Evolutionary conservation across 2,113 vertebrate species (phyloP).

Genomic region (Dinomys branickii): DNA sequence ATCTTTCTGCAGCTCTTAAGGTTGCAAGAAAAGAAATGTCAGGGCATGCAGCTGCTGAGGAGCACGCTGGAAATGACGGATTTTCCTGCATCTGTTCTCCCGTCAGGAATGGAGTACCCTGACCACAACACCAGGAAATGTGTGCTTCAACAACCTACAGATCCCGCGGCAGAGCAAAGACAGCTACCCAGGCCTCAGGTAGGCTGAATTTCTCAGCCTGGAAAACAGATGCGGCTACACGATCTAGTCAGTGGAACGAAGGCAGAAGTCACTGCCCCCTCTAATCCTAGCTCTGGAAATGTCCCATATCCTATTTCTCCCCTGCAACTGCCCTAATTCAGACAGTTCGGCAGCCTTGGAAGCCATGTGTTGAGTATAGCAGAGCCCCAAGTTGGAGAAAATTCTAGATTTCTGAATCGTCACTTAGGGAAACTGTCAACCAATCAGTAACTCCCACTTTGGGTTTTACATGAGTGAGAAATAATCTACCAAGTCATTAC

Average conservation of each 20-base stretch:
- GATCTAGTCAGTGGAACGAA: background rate
- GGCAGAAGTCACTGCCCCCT: background rate
- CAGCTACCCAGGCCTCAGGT: background rate
- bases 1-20: background rate
- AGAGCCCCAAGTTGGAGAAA: background rate
- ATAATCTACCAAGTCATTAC: background rate
- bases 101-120: background rate
- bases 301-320: background rate
- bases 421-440: background rate
- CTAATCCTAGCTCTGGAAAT: background rate
- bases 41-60: no score
- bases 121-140: background rate
- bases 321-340: background rate
- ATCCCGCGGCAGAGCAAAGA: background rate
- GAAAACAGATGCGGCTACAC: background rate
- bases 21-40: conserved; percentile 30
- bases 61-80: background rate
- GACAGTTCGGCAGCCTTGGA: background rate
- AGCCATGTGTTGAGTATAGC: background rate
- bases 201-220: background rate
- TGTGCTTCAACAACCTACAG: background rate
- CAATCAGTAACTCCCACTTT: background rate
- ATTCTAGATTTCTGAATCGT: background rate
- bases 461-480: background rate
- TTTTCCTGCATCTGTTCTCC: background rate